A percentile compares a stretch with the other conserved stretches of the same genome.
Conservation (phyloP, 2,113 vertebrate species). For the Saguinus imperator region DNA sequence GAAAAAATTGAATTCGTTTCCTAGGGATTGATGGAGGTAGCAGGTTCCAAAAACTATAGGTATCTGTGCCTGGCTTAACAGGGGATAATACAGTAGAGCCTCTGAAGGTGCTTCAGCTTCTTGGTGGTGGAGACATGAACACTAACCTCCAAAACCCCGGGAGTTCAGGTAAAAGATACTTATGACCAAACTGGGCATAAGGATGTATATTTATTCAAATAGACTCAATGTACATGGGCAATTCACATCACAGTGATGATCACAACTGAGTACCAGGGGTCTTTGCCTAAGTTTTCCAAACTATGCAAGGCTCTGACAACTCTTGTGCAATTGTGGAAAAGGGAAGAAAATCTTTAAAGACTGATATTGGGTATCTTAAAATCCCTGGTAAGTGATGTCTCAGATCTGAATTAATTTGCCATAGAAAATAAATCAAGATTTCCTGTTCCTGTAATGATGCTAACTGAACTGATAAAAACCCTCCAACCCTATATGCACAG, state of each 20-base stretch:
- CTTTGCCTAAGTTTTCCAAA: neutral
- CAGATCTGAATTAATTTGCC: conserved; percentile 22
- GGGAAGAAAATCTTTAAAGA: neutral
- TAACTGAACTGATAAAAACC: neutral
- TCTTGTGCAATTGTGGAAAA: neutral
- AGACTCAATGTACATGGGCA: neutral
- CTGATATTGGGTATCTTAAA: neutral
- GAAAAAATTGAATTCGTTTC: neutral
- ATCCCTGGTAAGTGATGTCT: neutral
- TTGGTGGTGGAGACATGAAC: neutral
- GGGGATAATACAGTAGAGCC: neutral
- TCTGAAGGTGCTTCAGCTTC: neutral
- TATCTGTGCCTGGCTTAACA: neutral
- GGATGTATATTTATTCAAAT: neutral
- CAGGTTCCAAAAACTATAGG: neutral
- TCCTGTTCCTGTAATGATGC: neutral
- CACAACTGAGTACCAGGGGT: neutral
- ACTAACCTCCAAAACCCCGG: neutral
- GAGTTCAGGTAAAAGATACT: neutral
- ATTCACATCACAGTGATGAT: neutral
- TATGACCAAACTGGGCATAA: neutral
- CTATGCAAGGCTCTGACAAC: neutral
- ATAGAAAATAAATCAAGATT: neutral
- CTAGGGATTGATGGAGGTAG: neutral
- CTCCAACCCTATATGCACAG: neutral